Conservation (phyloP, 1,140 invertebrate genomes). For the Heliothis subflexa region DNA sequence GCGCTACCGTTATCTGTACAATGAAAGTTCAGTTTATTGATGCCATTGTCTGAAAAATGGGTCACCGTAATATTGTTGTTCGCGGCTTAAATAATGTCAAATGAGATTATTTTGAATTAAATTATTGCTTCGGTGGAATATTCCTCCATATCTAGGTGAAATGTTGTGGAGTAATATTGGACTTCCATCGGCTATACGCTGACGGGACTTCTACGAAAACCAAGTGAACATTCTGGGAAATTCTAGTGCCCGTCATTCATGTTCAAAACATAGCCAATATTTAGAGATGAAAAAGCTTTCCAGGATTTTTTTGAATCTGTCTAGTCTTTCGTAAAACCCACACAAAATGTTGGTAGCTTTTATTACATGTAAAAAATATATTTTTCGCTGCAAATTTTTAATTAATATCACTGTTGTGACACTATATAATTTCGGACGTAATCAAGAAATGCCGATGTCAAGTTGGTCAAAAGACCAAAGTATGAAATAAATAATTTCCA, state of each 20-base stretch:
- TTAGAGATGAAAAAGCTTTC: no score
- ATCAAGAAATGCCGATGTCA: not conserved
- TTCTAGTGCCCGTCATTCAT: no score
- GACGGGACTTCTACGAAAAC: no score
- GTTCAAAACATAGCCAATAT: no score
- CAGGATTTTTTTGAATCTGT: no score
- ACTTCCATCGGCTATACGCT: not conserved
- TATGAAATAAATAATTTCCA: not conserved
- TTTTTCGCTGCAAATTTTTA: no score
- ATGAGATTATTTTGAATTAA: slow-evolving; percentile 4
- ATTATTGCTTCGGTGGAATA: not conserved
- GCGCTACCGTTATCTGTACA: slow-evolving; percentile 15
- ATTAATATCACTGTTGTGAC: no score
- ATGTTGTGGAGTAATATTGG: not conserved
- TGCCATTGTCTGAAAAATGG: slow-evolving; percentile 28
- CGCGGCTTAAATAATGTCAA: slow-evolving; percentile 4
- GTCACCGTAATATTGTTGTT: slow-evolving; percentile 14
- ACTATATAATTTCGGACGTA: not conserved
- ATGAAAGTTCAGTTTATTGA: slow-evolving; percentile 29
- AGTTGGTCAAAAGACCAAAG: not conserved
- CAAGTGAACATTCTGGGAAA: no score
- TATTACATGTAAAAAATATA: no score
- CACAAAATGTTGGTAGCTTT: no score
- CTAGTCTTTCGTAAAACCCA: no score
- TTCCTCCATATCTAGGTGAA: not conserved